phyloP scores from a whole-genome alignment of 2,113 vertebrate species.

The Macroglossus sobrinus region DNA sequence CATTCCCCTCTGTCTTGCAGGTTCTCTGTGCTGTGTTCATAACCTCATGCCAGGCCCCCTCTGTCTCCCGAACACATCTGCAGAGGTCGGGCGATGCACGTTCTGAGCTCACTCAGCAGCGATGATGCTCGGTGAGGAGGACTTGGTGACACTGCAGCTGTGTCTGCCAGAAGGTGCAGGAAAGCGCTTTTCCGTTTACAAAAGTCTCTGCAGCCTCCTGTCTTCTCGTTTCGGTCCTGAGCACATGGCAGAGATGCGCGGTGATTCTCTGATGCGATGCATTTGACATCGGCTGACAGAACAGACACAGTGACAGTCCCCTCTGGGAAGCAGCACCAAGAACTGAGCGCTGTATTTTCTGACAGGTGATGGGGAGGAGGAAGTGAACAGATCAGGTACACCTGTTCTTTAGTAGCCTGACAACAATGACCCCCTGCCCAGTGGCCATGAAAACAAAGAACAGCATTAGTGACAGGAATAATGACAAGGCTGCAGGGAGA shows the following conservation, averaged over 20 bases:
- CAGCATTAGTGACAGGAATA: not conserved
- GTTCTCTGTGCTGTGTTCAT: not conserved
- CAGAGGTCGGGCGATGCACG: not conserved
- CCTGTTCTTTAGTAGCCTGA: not conserved
- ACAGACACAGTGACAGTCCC: not conserved
- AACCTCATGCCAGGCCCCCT: not conserved
- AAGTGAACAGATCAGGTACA: not conserved
- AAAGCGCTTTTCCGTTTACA: not conserved
- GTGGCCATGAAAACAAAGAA: not conserved
- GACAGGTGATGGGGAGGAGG: not conserved
- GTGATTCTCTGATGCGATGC: not conserved
- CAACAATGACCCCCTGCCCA: not conserved
- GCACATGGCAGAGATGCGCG: not conserved
- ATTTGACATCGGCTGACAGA: not conserved
- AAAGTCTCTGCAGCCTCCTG: not conserved
- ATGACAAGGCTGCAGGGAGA: not conserved
- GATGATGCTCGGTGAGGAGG: fast-evolving
- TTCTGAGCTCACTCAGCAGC: fast-evolving
- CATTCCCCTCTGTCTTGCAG: not conserved
- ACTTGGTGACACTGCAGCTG: fast-evolving
- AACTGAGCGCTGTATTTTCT: not conserved
- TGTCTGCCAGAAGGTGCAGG: not conserved
- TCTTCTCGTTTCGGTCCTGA: not conserved
- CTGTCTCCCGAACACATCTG: not conserved
- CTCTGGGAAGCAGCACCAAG: not conserved